Evolutionary conservation across 2,888 invertebrate species (phyloP).

Genomic region (Lysandra coridon): DNA sequence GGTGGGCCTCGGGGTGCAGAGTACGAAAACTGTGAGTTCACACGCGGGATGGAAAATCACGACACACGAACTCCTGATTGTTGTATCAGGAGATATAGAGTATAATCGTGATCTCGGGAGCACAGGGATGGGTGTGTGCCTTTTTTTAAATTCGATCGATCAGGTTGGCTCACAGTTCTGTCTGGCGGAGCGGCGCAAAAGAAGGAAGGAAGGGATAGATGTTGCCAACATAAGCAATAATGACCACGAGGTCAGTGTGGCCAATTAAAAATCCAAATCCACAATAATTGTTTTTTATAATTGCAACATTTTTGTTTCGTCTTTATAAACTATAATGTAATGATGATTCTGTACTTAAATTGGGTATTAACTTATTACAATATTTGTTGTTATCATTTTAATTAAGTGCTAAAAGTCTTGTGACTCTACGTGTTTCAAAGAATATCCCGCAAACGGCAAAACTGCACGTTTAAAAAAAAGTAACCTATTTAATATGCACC

Average conservation of each 20-base stretch:
- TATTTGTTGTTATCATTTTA: too few species aligned
- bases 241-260: conserved; percentile 75
- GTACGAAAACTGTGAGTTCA: conserved; percentile 55
- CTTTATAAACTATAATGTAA: too few species aligned
- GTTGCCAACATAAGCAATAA: conserved; percentile 68
- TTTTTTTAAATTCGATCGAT: conserved; percentile 81
- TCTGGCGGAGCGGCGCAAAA: conserved; percentile 76
- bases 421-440: too few species aligned
- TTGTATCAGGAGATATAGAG: conserved; percentile 73
- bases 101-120: conserved; percentile 78
- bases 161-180: conserved; percentile 78
- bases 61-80: conserved; percentile 76
- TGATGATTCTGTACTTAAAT: too few species aligned
- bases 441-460: too few species aligned
- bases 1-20: conserved; percentile 53
- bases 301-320: conserved; percentile 15
- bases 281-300: neutral
- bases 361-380: too few species aligned
- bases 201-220: conserved; percentile 76
- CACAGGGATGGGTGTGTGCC: conserved; percentile 79
- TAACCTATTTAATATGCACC: too few species aligned
- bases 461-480: too few species aligned
- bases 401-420: too few species aligned
- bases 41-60: conserved; percentile 75
- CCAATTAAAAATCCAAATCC: conserved; percentile 41